Conservation (phyloP, 2,888 invertebrate genomes). For the Athripsodes cinereus region DNA sequence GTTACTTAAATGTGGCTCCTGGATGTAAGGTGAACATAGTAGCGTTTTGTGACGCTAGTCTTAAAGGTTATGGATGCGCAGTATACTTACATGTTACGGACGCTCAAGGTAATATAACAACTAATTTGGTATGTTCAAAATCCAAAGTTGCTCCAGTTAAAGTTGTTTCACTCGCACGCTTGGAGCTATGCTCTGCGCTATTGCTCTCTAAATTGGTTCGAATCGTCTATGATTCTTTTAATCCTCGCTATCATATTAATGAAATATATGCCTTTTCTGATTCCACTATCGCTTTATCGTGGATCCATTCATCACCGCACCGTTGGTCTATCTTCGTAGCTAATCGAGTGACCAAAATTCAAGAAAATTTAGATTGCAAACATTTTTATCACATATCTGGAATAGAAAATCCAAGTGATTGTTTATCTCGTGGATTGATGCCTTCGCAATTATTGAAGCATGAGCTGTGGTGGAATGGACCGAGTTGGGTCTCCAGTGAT, state of each 20-base stretch:
- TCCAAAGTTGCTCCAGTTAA: no score
- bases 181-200: neutral
- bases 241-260: neutral
- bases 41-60: no score
- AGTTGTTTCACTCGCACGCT: neutral
- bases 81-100: no score
- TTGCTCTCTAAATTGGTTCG: conserved; percentile 3
- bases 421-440: neutral
- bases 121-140: no score
- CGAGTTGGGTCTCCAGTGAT: neutral
- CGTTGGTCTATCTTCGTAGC: conserved; percentile 1
- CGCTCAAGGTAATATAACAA: no score
- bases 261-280: neutral
- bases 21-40: no score
- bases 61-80: no score
- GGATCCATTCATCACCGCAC: conserved; percentile 2
- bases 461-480: neutral
- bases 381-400: neutral
- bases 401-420: conserved; percentile 1
- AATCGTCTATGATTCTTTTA: conserved; percentile 1
- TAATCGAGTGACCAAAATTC: neutral
- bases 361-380: conserved; percentile 3
- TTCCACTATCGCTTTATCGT: neutral
- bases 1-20: no score
- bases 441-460: neutral